Base-by-base conservation (phyloP, 2,888 invertebrate species). In the Lepas anatifera region DNA sequence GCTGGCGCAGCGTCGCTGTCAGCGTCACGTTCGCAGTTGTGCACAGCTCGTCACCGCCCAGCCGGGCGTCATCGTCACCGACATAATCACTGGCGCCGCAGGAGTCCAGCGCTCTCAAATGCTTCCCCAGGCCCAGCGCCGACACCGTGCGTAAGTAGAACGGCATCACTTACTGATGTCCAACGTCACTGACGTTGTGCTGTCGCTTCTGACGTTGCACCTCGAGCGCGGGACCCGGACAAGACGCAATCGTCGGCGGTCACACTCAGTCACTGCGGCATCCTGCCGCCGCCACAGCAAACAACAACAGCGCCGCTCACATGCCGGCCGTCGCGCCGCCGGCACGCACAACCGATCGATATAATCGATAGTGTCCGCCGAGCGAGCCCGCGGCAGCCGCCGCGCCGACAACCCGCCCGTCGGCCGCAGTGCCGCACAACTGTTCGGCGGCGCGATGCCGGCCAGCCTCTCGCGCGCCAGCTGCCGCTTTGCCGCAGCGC, bases 21-120 rank as follows among this genome's bases (percentile, higher is more conserved):
- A 94, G 83, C 74, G 93, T 92, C 77, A 88, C 88, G 81, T 94
- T 93, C 76, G 89, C 89, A 76, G 92, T 90, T 73, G 91, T 89
- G 79, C 90, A 89, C 78, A 93, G 84, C 82, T 93, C 92, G 77
- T 87, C 85, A 75, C 88, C 89, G 69, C 3, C 58, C n/a, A n/a
- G n/a, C n/a, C n/a, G n/a, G n/a, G n/a, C n/a, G n/a, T n/a, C n/a
- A n/a, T n/a, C n/a, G n/a, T n/a, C n/a, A n/a, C n/a, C n/a, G n/a
- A n/a, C n/a, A n/a, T n/a, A n/a, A n/a, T n/a, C n/a, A n/a, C n/a
- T n/a, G n/a, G n/a, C n/a, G n/a, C n/a, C n/a, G n/a, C n/a, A n/a
- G n/a, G n/a, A n/a, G n/a, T n/a, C n/a, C n/a, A n/a, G n/a, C n/a
- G n/a, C n/a, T n/a, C n/a, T n/a, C n/a, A n/a, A n/a, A n/a, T 22